Base-by-base conservation (phyloP, 2,888 invertebrate genomes). In the Merodon equestris region DNA sequence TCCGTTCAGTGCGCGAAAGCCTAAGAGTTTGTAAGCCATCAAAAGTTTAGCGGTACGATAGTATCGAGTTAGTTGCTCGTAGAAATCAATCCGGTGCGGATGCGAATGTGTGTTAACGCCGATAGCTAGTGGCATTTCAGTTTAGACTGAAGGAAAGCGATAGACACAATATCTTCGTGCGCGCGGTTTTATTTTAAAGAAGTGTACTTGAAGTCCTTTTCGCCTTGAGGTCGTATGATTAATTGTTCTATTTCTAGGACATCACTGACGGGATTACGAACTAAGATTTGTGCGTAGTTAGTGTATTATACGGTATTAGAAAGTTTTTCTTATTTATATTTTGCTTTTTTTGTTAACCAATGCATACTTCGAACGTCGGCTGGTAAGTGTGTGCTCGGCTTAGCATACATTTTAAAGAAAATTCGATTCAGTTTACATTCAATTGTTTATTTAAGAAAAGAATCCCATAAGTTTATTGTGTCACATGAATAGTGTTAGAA, bases 11-110 rank as follows among this genome's bases (percentile, higher is more conserved):
- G 79, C 79, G 68, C 74, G 74, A 74, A 79, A 79, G 79, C 64
- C 74, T 74, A 79, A 79, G 74, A 70, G 68, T 60, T 74, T 74
- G 74, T 74, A 70, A 74, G 79, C 79, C 64, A 74, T 79, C 79
- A 79, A 79, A 79, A 79, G 50, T 79, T 79, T 79, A 79, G 70
- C 74, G 68, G 68, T 79, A 79, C 74, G 79, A 79, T 74, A 74
- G 74, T 74, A 74, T 79, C 74, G 79, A 79, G 79, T 79, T 79
- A 79, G 79, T 79, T 74, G 79, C 79, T 79, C 79, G 74, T 79
- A 74, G 79, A 79, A 79, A 79, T 66, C 74, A 79, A 79, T 74
- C 79, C 79, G 79, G 79, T 79, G 64, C 79, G 79, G 79, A 79
- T 79, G 79, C 70, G 60, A 74, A 74, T 70, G 74, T 74, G 54